A percentile compares a stretch with the other conserved stretches of the same genome.
These are phyloP conservation scores for Halichondria panicea DNA, from an alignment of 37 sponge, comb jelly and placozoan genomes.

Conservation along the genomic window DNA sequence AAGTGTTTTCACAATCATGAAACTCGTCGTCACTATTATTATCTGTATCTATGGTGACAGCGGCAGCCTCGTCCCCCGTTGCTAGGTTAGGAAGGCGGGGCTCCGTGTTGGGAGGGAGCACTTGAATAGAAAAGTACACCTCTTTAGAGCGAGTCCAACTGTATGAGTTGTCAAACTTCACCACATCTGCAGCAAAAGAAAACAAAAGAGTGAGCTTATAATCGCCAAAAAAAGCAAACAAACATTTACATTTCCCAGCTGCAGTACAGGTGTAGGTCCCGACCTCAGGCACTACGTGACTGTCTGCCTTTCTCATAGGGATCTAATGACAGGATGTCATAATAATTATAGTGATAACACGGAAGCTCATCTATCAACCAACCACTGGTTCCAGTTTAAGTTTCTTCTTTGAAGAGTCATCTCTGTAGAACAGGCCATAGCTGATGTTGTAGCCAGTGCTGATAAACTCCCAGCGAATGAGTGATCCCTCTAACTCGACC, in stretches of 20 bases:
- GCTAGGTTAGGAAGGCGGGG: constrained; percentile 1
- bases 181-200: constrained; percentile 51
- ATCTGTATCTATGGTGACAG: too few species aligned
- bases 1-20: too few species aligned
- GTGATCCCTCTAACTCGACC: constrained; percentile 2
- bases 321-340: constrained; percentile 35
- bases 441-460: constrained; percentile 70
- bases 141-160: constrained; percentile 79
- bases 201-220: not conserved
- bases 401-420: not conserved
- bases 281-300: constrained; percentile 60
- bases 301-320: constrained; percentile 23
- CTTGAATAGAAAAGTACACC: constrained; percentile 52
- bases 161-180: constrained; percentile 83
- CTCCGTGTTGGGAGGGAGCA: constrained; percentile 53
- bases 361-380: not conserved
- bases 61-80: too few species aligned
- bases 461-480: constrained; percentile 65
- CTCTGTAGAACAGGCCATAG: constrained; percentile 56
- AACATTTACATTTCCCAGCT: constrained; percentile 65
- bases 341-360: too few species aligned
- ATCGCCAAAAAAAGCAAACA: not conserved
- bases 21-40: too few species aligned
- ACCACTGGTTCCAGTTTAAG: constrained; percentile 40
- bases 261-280: constrained; percentile 45